Base-by-base conservation (phyloP, 2,888 invertebrate species). In the Emmelina monodactyla region DNA sequence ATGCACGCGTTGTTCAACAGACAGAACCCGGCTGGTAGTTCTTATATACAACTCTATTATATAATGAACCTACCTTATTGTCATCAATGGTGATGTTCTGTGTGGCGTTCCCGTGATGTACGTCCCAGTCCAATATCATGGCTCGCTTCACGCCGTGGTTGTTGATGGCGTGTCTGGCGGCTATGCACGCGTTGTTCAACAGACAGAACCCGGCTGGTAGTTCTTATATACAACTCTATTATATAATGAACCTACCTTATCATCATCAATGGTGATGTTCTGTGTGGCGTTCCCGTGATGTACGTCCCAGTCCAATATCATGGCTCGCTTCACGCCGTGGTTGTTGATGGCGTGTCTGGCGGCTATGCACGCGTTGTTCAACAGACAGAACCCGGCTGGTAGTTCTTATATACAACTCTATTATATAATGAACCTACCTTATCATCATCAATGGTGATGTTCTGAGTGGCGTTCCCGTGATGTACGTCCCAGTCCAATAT, bases 401-500 rank as follows among this genome's bases (percentile, higher is more conserved):
- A n/a, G n/a, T n/a, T n/a, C n/a, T n/a, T n/a, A n/a, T n/a, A n/a
- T n/a, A n/a, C n/a, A n/a, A n/a, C n/a, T n/a, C n/a, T n/a, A n/a
- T n/a, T n/a, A n/a, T n/a, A n/a, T n/a, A n/a, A n/a, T n/a, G n/a
- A n/a, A n/a, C n/a, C n/a, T 3, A 76, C 75, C 51, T 53, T 50
- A 14, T 89, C 84, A 2, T 86, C 76, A 38, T 83, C 65, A 49
- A 91, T 88, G 34, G 94, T 92, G 41, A 91, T 85, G 31, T 85
- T 82, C 65, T 94, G 93, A 6, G 91, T 93, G 1, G 95, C 97
- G 62, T 97, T 94, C 9, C 97, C 97, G 60, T 97, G 97, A 57
- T 97, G 97, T 2, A 97, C 89, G 65, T 97, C 97, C 92, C 97
- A 97, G 75, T 97, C 97, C 0, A 97, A 63, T 34, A 97, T 86